These are phyloP conservation scores for Argya squamiceps DNA, from an alignment of 2,797 vertebrate species.

Conservation along the genomic window DNA sequence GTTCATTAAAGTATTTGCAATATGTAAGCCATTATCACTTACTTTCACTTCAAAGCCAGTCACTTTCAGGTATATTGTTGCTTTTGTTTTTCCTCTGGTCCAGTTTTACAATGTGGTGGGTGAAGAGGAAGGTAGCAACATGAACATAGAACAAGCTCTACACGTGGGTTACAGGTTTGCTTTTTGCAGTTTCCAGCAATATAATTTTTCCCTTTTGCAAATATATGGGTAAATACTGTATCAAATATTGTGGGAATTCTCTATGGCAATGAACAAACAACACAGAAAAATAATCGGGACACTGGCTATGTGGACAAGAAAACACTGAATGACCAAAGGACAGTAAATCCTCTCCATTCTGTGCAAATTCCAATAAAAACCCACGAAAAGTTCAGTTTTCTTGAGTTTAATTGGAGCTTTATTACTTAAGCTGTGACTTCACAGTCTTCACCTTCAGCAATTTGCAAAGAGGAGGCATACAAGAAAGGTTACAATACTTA, in stretches of 20 bases:
- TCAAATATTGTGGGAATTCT: background rate
- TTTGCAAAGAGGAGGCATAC: conserved; percentile 62
- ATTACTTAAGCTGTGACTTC: conserved; percentile 74
- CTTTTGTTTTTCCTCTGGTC: background rate
- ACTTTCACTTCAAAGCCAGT: background rate
- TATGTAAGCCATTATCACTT: background rate
- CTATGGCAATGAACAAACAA: background rate
- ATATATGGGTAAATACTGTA: background rate
- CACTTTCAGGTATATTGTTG: background rate
- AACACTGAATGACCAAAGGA: background rate
- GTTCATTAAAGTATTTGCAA: background rate
- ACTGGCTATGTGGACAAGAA: background rate
- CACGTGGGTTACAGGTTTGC: background rate
- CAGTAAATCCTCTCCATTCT: background rate
- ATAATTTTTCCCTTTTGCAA: background rate
- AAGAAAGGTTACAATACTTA: conserved; percentile 40
- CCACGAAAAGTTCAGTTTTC: background rate
- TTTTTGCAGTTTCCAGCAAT: background rate
- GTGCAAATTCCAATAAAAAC: conserved; percentile 35
- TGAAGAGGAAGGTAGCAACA: background rate
- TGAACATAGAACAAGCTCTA: background rate
- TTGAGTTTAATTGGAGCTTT: conserved; percentile 64
- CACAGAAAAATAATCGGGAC: background rate
- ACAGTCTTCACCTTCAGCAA: conserved; percentile 69
- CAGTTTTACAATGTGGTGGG: background rate